A percentile compares a stretch with the other conserved stretches of the same genome.
phyloP scores from a whole-genome alignment of 1,140 invertebrate genomes.

The Agrilus planipennis region DNA sequence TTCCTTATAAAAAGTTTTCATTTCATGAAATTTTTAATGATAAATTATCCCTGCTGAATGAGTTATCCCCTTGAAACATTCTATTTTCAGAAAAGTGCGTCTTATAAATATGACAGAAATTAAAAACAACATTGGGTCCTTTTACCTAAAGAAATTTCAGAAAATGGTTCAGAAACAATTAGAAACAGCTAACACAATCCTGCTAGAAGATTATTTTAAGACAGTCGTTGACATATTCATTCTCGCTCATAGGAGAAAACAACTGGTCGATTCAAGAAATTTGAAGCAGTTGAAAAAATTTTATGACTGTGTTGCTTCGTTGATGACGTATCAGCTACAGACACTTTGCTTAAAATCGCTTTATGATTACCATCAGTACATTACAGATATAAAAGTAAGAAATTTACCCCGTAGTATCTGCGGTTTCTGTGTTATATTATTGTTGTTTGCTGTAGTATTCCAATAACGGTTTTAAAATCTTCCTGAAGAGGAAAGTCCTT shows the following conservation, averaged over 20 bases:
- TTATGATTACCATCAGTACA: constrained; percentile 62
- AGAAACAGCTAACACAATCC: constrained; percentile 38
- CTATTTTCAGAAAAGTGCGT: constrained; percentile 30
- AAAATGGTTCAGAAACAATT: constrained; percentile 45
- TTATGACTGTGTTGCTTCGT: constrained; percentile 72
- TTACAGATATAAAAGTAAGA: constrained; percentile 65
- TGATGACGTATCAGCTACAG: constrained; percentile 81
- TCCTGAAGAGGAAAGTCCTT: no score
- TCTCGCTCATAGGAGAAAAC: constrained; percentile 60
- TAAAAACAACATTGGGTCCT: constrained; percentile 39
- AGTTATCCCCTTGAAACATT: no score
- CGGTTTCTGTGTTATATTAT: no score
- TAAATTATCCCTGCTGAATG: no score
- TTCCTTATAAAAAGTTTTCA: no score
- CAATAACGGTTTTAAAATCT: no score
- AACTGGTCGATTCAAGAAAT: constrained; percentile 56
- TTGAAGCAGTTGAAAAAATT: constrained; percentile 56
- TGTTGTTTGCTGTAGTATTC: no score
- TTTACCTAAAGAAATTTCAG: constrained; percentile 48
- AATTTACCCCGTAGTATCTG: no score
- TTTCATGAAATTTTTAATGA: no score
- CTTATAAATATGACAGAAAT: constrained; percentile 41
- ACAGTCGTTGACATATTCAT: constrained; percentile 50
- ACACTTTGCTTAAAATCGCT: constrained; percentile 68
- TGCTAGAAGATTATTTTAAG: constrained; percentile 48